These are phyloP conservation scores for Gadus chalcogrammus DNA, from an alignment of 2,113 vertebrate species.

Conservation along the genomic window DNA sequence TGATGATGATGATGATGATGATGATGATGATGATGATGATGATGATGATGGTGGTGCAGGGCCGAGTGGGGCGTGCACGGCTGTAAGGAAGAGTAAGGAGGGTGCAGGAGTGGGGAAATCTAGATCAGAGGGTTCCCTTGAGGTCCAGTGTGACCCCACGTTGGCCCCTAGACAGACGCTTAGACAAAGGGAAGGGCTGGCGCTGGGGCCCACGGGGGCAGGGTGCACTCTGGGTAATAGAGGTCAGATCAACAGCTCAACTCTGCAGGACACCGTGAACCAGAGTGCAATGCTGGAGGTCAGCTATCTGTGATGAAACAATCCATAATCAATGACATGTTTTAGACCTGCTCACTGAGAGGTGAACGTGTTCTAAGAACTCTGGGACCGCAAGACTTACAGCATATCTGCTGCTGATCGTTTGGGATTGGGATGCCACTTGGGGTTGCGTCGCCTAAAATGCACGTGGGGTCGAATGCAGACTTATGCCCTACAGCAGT, in stretches of 20 bases:
- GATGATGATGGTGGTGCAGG: constrained; percentile 21
- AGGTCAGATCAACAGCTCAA: constrained; percentile 16
- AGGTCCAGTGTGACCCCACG: no score
- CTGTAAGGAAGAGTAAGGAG: constrained; percentile 66
- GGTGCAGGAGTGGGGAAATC: constrained; percentile 21
- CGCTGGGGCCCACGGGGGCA: constrained; percentile 3
- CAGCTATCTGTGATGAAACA: constrained; percentile 76
- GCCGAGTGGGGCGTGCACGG: constrained; percentile 62
- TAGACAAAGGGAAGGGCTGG: not conserved
- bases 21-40: not conserved
- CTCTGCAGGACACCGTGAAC: constrained; percentile 47
- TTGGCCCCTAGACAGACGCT: no score
- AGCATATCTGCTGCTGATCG: no score
- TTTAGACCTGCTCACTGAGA: no score
- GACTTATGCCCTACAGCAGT: no score
- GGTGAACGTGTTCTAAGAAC: no score
- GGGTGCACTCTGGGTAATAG: constrained; percentile 12
- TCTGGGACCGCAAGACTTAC: no score
- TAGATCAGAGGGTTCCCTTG: constrained; percentile 28
- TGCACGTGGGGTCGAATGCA: no score
- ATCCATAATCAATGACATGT: not conserved
- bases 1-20: not conserved
- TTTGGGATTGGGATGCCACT: no score
- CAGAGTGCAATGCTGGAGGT: constrained; percentile 69
- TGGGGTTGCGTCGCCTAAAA: no score